Conservation (phyloP, 1,140 invertebrate genomes). For the Telenomus remus region DNA sequence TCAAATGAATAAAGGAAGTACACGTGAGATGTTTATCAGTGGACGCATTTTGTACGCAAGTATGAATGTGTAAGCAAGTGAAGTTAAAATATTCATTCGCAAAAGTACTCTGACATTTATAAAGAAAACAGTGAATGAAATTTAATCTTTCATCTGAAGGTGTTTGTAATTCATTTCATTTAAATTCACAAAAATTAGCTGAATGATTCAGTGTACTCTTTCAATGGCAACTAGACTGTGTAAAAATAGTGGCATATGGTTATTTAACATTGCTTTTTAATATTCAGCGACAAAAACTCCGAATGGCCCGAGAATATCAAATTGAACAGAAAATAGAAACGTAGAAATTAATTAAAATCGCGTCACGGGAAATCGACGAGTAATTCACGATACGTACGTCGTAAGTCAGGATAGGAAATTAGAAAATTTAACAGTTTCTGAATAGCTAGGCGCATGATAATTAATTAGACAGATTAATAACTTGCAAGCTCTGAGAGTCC, state of each 20-base stretch:
- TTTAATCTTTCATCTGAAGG: no score
- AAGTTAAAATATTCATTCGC: not conserved
- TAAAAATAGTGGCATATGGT: no score
- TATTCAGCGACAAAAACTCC: no score
- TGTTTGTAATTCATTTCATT: no score
- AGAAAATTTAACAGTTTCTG: conserved; percentile 17
- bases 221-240: no score
- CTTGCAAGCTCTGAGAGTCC: not conserved
- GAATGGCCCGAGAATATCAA: no score
- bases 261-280: no score
- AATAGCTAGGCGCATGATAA: conserved; percentile 16
- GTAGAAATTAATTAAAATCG: conserved; percentile 31
- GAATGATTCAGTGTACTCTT: no score
- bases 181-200: no score
- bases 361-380: conserved; percentile 28
- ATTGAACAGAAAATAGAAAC: not conserved
- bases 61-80: not conserved
- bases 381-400: conserved; percentile 28
- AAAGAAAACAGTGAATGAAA: no score
- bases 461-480: conserved; percentile 25
- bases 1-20: no score
- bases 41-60: not conserved
- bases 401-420: conserved; percentile 20
- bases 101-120: not conserved
- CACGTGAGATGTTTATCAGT: no score